Percentiles rank a stretch among this genome's conserved stretches.
phyloP scores from a whole-genome alignment of 2,113 vertebrate genomes.

The Deroptyus accipitrinus region DNA sequence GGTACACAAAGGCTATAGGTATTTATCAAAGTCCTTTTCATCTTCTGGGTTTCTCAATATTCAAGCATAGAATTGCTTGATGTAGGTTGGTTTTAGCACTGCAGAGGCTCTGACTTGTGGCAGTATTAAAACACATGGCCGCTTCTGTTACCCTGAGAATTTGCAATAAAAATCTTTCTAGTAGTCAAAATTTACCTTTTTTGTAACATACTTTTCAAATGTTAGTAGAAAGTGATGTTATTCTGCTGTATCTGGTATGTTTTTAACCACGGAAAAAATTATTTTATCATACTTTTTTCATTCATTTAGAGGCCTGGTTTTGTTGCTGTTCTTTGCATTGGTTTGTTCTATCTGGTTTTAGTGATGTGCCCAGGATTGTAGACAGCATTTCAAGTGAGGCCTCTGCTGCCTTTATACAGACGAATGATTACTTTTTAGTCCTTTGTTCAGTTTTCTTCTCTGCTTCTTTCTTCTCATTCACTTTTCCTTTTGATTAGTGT shows the following conservation, averaged over 20 bases:
- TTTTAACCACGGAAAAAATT: background rate
- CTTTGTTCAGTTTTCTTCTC: slow-evolving; percentile 27
- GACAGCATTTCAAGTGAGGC: background rate
- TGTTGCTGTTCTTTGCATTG: background rate
- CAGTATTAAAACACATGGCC: background rate
- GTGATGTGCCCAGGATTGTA: background rate
- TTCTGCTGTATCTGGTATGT: background rate
- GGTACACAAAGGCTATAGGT: background rate
- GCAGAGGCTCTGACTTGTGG: background rate
- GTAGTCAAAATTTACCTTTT: slow-evolving; percentile 3
- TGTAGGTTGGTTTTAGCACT: slow-evolving; percentile 46
- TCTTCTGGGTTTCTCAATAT: slow-evolving; percentile 35
- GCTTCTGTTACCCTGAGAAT: background rate
- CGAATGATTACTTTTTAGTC: slow-evolving; percentile 44
- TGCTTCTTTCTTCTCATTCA: slow-evolving; percentile 44
- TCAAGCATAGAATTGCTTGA: background rate
- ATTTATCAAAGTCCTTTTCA: slow-evolving; percentile 30
- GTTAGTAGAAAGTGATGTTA: background rate
- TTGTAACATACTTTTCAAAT: background rate
- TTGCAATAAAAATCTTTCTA: background rate
- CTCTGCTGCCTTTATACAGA: background rate
- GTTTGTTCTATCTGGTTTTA: slow-evolving; percentile 6
- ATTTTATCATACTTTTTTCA: background rate
- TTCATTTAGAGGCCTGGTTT: background rate
- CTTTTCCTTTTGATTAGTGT: slow-evolving; percentile 67